A percentile compares a stretch with the other conserved stretches of the same genome.
phyloP scores from a whole-genome alignment of 2,797 vertebrate genomes.

The Hylomyscus alleni region DNA sequence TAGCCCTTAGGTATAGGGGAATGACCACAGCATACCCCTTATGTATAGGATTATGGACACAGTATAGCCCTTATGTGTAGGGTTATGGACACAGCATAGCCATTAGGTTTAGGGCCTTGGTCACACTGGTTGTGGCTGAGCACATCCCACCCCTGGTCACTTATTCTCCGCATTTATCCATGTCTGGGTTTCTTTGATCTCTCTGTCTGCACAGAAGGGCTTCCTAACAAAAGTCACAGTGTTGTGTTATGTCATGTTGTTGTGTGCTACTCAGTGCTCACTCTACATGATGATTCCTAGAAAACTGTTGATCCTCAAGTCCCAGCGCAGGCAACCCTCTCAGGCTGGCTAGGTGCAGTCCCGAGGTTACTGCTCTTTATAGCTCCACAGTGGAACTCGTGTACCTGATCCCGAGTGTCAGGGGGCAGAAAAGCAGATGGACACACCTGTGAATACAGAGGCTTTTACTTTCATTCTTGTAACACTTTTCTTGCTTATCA shows the following conservation, averaged over 20 bases:
- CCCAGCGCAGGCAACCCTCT: background rate
- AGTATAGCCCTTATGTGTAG: too few relatives aligned
- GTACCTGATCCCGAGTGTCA: too few relatives aligned
- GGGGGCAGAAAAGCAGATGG: background rate
- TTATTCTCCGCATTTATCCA: background rate
- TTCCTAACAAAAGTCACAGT: background rate
- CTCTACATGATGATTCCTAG: accelerated
- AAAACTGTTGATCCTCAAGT: background rate
- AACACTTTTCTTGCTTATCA: background rate
- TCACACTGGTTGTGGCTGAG: too few relatives aligned
- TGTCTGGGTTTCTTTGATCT: background rate
- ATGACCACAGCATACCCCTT: background rate
- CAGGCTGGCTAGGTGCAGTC: background rate
- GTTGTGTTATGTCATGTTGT: background rate
- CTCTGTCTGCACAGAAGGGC: background rate
- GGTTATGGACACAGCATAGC: too few relatives aligned
- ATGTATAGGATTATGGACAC: background rate
- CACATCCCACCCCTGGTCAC: too few relatives aligned
- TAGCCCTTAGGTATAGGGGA: background rate
- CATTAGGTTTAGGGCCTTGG: background rate
- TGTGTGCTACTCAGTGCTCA: background rate
- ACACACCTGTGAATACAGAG: background rate
- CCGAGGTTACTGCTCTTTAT: background rate
- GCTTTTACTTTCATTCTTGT: background rate
- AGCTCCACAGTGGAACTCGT: background rate